Conservation (phyloP, 1,140 invertebrate species). For the Leptinotarsa texana region DNA sequence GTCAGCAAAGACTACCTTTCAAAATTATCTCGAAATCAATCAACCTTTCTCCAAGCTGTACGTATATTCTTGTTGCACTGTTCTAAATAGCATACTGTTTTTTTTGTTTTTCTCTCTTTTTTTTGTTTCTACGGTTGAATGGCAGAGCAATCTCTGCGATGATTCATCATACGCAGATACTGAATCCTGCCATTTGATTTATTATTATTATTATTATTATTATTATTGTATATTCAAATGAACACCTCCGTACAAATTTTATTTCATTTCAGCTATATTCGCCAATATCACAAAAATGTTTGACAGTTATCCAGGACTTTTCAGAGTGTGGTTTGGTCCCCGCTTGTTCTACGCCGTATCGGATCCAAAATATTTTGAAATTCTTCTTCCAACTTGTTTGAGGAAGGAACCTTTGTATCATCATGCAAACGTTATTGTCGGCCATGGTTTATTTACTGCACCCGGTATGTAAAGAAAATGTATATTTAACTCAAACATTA, state of each 20-base stretch:
- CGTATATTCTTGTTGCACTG: no score
- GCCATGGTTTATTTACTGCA: constrained; percentile 72
- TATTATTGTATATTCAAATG: neutral
- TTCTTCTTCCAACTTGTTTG: constrained; percentile 56
- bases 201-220: no score
- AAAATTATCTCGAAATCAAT: no score
- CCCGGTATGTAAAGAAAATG: constrained; percentile 56
- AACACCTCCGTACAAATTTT: neutral
- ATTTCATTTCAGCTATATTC: constrained; percentile 31
- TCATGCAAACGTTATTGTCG: constrained; percentile 70
- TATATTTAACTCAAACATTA: no score
- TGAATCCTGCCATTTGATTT: no score
- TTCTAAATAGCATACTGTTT: no score
- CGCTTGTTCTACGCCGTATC: constrained; percentile 52
- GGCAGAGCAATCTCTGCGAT: no score
- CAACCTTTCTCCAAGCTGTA: no score
- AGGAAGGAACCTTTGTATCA: constrained; percentile 74
- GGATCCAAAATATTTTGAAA: constrained; percentile 59
- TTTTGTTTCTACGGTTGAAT: no score
- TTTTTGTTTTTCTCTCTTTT: no score
- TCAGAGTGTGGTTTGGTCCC: constrained; percentile 50
- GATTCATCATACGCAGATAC: no score
- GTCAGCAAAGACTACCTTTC: no score
- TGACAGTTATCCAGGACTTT: constrained; percentile 29
- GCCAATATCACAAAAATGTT: constrained; percentile 27